A percentile compares a stretch with the other conserved stretches of the same genome.
Evolutionary conservation across 2,113 vertebrate species (phyloP).

Genomic region (Aldabrachelys gigantea): DNA sequence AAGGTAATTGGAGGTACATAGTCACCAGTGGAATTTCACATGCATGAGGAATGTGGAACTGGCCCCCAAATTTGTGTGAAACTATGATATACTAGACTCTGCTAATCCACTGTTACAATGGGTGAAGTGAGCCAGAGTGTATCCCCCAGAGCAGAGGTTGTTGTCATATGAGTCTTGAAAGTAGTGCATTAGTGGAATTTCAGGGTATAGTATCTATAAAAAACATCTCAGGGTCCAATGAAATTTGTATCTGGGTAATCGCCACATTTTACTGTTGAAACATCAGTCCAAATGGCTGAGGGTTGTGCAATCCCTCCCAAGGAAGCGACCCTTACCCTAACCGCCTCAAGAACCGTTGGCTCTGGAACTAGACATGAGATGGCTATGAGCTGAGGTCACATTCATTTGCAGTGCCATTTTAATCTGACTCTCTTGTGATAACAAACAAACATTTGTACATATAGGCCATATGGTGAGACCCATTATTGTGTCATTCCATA

Average conservation of each 20-base stretch:
- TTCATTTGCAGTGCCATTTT: neutral
- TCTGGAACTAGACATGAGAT: neutral
- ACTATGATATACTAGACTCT: neutral
- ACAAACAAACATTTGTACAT: neutral
- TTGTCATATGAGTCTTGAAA: neutral
- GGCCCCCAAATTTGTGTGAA: neutral
- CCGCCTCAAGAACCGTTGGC: neutral
- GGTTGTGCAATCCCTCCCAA: neutral
- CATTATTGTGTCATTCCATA: neutral
- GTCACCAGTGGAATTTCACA: neutral
- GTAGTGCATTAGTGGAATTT: neutral
- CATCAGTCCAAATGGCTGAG: neutral
- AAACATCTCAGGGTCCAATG: neutral
- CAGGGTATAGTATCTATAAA: neutral
- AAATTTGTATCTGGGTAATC: neutral
- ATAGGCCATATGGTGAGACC: neutral
- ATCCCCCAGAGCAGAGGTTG: fast-evolving
- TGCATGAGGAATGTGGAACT: neutral
- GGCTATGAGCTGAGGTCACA: neutral
- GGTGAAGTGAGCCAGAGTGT: neutral
- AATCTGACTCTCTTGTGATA: neutral
- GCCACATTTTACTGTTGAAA: neutral
- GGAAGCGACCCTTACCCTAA: neutral
- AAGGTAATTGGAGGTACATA: fast-evolving
- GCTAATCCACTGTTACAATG: neutral